A percentile compares a stretch with the other conserved stretches of the same genome.
phyloP scores from a whole-genome alignment of 2,113 vertebrate genomes.

The Oxyura jamaicensis region DNA sequence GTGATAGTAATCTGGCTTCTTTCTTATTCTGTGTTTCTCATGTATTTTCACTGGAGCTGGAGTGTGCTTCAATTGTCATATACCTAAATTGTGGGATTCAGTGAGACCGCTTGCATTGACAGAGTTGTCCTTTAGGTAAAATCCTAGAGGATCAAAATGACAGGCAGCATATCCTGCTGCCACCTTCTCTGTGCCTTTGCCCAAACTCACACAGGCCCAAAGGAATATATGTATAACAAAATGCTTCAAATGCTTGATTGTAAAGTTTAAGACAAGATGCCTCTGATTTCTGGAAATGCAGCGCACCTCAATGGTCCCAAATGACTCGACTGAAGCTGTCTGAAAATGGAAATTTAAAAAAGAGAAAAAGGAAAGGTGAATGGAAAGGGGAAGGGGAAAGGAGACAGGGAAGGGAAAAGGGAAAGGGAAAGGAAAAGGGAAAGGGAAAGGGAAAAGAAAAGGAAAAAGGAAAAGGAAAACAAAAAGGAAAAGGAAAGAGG shows the following conservation, averaged over 20 bases:
- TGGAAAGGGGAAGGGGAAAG: too few species aligned
- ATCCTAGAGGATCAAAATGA: not conserved
- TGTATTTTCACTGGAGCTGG: not conserved
- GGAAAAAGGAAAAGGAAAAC: too few species aligned
- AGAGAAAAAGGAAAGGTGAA: not conserved
- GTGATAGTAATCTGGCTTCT: not conserved
- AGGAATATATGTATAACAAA: not conserved
- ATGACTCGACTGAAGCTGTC: not conserved
- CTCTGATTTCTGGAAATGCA: not conserved
- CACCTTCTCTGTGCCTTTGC: not conserved
- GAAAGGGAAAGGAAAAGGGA: too few species aligned
- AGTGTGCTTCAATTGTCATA: not conserved
- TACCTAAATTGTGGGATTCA: not conserved
- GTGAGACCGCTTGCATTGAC: not conserved
- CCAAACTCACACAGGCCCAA: not conserved
- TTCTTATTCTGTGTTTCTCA: not conserved
- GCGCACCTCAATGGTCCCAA: not conserved
- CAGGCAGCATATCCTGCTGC: not conserved
- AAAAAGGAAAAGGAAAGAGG: too few species aligned
- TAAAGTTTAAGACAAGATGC: not conserved
- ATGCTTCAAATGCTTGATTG: not conserved
- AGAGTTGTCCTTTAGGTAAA: not conserved
- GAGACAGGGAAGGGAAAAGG: too few species aligned
- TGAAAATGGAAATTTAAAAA: not conserved
- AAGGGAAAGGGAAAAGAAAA: too few species aligned